Evolutionary conservation across 2,797 vertebrate species (phyloP), one percentile per base, ranked within the genome.

Genomic region (Tachyglossus aculeatus): DNA sequence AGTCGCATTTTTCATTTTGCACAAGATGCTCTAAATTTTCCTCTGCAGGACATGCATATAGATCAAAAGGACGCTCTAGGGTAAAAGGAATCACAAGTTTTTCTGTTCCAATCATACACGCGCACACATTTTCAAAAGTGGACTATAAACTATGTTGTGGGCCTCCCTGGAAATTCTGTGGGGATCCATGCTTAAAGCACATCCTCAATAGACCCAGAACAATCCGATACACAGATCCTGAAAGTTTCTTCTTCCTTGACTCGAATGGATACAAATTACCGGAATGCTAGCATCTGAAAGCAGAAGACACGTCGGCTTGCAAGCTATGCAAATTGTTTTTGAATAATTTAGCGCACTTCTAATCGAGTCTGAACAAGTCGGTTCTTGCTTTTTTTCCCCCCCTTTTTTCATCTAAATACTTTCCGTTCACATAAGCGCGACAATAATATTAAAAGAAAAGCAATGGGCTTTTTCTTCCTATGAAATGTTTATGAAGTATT

Each of bases 381-480:
- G 11, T 34, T 0, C 0, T 47, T 29, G 53, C 38, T 71, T 64
- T 56, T 22, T 18, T 9, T n/a, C n/a, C n/a, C n/a, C n/a, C n/a
- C 4, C 14, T 70, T 60, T 63, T 79, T 29, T 61, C 79, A 79
- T 53, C 0, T 72, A 77, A 64, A 29, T 25, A 19, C 59, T 74
- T 73, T 65, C 15, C 55, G 40, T 77, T 64, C 33, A 32, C 5
- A 19, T 27, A 67, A 67, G 22, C n/a, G 11, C 40, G 71, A 15
- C 18, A 51, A 13, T 63, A 52, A 19, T 18, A 69, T 32, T 67
- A 25, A 77, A 58, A 48, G 22, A 14, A 64, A 52, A 66, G 15
- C 40, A 68, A 27, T 15, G 15, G 22, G 24, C 12, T 69, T 50
- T 44, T 32, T 12, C 44, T 54, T 52, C 43, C 39, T 39, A 38